These are phyloP conservation scores for Eueremaeus valkanovi DNA, from an alignment of 2,888 invertebrate genomes.

Conservation along the genomic window DNA sequence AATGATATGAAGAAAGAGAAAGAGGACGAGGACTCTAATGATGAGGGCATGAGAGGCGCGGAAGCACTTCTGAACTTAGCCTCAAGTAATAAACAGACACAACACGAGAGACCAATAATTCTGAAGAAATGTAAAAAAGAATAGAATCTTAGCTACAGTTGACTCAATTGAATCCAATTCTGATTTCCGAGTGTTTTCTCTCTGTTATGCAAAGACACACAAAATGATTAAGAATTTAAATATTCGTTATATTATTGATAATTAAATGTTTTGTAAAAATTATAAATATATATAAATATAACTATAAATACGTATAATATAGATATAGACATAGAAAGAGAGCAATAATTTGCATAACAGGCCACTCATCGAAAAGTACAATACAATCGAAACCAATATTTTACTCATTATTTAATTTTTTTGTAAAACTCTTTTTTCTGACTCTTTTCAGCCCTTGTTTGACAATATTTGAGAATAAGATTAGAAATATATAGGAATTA, in stretches of 20 bases:
- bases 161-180: neutral
- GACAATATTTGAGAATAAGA: neutral
- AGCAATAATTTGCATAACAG: constrained; percentile 23
- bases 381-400: constrained; percentile 22
- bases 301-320: neutral
- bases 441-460: neutral
- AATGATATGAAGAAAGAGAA: constrained; percentile 31
- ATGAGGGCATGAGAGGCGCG: constrained; percentile 63
- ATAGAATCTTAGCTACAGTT: neutral
- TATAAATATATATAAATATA: neutral
- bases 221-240: too few species aligned
- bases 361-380: neutral
- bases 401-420: neutral
- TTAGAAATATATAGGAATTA: neutral
- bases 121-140: constrained; percentile 30
- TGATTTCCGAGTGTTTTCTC: neutral
- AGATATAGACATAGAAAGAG: neutral
- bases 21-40: constrained; percentile 47
- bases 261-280: too few species aligned
- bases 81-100: constrained; percentile 29
- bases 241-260: too few species aligned
- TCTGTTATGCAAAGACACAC: too few species aligned
- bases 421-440: neutral
- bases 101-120: constrained; percentile 22
- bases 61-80: constrained; percentile 68